These are phyloP conservation scores for Pluvialis apricaria DNA, from an alignment of 2,113 vertebrate species.

Conservation along the genomic window DNA sequence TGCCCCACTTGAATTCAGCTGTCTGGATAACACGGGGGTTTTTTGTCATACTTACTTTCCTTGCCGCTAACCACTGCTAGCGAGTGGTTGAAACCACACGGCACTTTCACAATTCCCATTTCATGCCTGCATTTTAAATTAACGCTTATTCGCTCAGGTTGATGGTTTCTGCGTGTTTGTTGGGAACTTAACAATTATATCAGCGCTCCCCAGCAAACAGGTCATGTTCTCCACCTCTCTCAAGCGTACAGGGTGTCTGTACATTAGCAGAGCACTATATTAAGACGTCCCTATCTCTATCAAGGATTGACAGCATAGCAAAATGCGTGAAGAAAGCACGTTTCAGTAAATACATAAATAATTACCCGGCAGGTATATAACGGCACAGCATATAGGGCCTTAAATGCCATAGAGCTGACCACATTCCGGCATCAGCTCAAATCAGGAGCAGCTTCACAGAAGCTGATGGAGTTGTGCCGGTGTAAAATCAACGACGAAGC, in stretches of 20 bases:
- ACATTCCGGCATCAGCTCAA: background rate
- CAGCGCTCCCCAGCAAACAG: background rate
- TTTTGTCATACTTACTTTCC: background rate
- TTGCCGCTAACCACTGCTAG: background rate
- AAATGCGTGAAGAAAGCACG: background rate
- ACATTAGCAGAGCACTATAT: background rate
- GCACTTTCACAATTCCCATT: background rate
- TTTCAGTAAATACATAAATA: background rate
- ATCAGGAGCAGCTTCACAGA: background rate
- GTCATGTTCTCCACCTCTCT: background rate
- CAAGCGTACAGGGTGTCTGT: background rate
- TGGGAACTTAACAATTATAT: background rate
- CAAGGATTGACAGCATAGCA: background rate
- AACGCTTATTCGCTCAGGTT: background rate
- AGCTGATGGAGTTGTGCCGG: background rate
- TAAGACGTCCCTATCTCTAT: background rate
- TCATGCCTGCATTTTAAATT: background rate
- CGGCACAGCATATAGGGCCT: background rate
- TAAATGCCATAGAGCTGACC: background rate
- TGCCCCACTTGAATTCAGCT: background rate
- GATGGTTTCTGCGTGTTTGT: background rate
- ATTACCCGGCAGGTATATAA: background rate
- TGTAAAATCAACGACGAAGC: background rate
- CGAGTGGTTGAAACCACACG: rapidly evolving
- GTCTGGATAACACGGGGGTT: background rate